Evolutionary conservation across 2,888 invertebrate genomes (phyloP), one percentile per base, ranked within the genome.

Genomic region (Caradrina clavipalpis): DNA sequence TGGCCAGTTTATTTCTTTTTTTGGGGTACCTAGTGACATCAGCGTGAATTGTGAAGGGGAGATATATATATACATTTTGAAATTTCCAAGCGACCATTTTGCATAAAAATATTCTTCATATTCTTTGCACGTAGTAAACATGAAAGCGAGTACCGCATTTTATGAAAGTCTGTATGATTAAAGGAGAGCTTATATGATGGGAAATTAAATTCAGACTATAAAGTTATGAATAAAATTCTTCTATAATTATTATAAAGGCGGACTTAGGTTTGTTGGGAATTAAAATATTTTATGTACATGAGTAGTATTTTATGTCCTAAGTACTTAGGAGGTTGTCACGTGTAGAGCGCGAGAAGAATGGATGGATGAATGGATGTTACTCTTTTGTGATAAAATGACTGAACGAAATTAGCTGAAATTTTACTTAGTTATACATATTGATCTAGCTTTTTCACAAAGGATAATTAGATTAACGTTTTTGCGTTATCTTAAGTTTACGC

Each of bases 41-140:
- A 31, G 17, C 11, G 31, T 58, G 21, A 49, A 2, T 17, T 22
- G 22, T 17, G 10, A 4, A 17, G 42, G 4, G 21, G 17, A 15
- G 31, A 21, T n/a, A 11, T 1, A 6, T 19, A 11, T 56, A 13
- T 5, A 22, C 1, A 35, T 45, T 22, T 22, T n/a, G 6, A 42
- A 35, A 22, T 56, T 35, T 51, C 22, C 15, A n/a, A 21, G 10
- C 22, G 57, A 55, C 22, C 49, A 15, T 64, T 31, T 57, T n/a
- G 21, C 53, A 35, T 35, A 8, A 26, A 7, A 50, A 67, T 22
- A 57, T 58, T 59, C n/a, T 61, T 53, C 7, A 62, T 62, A 77
- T 74, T 68, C 58, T 31, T 17, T 61, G 60, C 81, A 81, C 73
- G 81, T 65, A 54, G n/a, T 69, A 58, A 64, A 72, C 57, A 72